Evolutionary conservation across 2,113 vertebrate species (phyloP).

Genomic region (Onychostruthus taczanowskii): DNA sequence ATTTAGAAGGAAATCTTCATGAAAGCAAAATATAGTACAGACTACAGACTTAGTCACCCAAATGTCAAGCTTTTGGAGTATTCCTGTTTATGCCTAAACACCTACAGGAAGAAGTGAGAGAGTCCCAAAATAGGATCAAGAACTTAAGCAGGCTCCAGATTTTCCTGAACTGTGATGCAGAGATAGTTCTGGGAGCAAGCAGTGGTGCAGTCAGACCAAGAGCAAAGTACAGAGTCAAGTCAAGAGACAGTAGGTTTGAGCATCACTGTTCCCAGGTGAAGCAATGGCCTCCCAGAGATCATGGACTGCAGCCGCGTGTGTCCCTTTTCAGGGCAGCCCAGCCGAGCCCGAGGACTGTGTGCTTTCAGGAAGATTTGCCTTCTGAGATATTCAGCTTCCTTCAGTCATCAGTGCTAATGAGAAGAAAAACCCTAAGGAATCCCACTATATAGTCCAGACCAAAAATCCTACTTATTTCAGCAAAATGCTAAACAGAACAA

Average conservation of each 20-base stretch:
- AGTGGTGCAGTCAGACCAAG: rapidly evolving
- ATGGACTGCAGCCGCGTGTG: too few species aligned
- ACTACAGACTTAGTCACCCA: neutral
- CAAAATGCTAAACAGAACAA: neutral
- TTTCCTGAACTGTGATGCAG: neutral
- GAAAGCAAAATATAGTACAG: neutral
- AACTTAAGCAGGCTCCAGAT: neutral
- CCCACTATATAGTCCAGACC: neutral
- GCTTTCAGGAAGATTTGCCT: neutral
- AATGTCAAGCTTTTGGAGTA: neutral
- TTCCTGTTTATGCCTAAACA: neutral
- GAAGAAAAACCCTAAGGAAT: neutral
- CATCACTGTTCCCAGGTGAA: neutral
- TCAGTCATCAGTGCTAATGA: neutral
- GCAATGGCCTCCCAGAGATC: neutral
- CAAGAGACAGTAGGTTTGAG: neutral
- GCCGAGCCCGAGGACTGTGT: too few species aligned
- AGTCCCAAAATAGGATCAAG: neutral
- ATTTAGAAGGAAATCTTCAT: neutral
- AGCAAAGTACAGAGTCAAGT: neutral
- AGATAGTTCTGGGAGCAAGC: neutral
- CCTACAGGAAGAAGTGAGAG: neutral
- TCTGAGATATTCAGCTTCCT: neutral
- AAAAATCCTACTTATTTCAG: neutral
- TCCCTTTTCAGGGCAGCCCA: too few species aligned